Percentiles rank a stretch among this genome's conserved stretches.
Conservation (phyloP, 2,113 vertebrate genomes). For the Gobiocypris rarus region DNA sequence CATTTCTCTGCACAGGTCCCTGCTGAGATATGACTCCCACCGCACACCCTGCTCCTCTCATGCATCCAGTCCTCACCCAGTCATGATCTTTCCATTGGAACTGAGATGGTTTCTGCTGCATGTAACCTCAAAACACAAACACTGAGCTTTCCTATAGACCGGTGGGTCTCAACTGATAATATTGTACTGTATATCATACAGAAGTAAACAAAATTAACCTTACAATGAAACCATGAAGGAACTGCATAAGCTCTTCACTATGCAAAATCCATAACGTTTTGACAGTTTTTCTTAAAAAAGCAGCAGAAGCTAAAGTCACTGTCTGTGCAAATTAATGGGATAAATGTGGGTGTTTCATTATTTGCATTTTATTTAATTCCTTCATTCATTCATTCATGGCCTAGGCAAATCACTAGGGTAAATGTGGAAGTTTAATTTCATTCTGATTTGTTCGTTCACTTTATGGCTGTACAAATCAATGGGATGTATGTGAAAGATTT, state of each 20-base stretch:
- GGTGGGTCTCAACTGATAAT: not conserved
- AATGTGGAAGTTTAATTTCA: not conserved
- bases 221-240: not conserved
- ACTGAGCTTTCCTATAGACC: not conserved
- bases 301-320: not conserved
- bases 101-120: not conserved
- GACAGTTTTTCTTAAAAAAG: not conserved
- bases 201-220: not conserved
- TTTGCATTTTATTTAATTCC: no score
- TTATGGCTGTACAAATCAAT: not conserved
- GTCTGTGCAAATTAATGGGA: not conserved
- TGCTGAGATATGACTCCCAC: conserved; percentile 69
- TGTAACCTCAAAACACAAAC: not conserved
- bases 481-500: not conserved
- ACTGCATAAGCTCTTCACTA: not conserved
- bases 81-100: not conserved
- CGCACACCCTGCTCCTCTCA: conserved; percentile 57
- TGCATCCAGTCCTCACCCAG: conserved; percentile 56
- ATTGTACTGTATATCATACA: not conserved
- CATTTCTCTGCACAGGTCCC: conserved; percentile 72
- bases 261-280: not conserved
- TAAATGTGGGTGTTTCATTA: not conserved
- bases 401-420: not conserved
- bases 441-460: not conserved
- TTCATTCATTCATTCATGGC: not conserved